These are phyloP conservation scores for Arrhopalites spinosus DNA, from an alignment of 2,888 invertebrate genomes.

Conservation along the genomic window DNA sequence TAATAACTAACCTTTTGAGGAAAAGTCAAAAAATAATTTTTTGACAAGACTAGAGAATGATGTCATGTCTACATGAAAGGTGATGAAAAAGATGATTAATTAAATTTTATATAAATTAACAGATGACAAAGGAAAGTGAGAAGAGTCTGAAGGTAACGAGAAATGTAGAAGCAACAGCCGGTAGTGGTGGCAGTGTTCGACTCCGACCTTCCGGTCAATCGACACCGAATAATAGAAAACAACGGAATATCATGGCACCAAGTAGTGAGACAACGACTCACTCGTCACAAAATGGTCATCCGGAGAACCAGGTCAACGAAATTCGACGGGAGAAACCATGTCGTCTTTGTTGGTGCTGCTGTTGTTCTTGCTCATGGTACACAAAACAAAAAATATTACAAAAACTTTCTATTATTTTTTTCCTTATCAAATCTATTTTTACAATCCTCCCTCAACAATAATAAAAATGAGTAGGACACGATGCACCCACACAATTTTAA, in stretches of 20 bases:
- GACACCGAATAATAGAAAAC: constrained; percentile 31
- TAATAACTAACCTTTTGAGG: too few relatives aligned
- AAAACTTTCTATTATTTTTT: not conserved
- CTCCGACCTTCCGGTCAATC: constrained; percentile 46
- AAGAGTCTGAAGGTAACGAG: constrained; percentile 55
- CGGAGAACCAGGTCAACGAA: constrained; percentile 42
- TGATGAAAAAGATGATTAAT: too few relatives aligned
- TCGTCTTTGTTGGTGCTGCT: constrained; percentile 73
- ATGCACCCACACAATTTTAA: too few relatives aligned
- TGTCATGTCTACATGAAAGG: too few relatives aligned
- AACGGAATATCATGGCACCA: constrained; percentile 34
- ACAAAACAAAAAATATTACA: not conserved
- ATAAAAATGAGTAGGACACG: too few relatives aligned
- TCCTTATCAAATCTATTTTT: too few relatives aligned
- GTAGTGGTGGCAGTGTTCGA: constrained; percentile 40
- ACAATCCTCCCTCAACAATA: too few relatives aligned
- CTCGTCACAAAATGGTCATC: constrained; percentile 41
- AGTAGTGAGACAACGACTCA: constrained; percentile 36
- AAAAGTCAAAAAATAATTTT: too few relatives aligned
- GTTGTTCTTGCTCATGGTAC: constrained; percentile 73
- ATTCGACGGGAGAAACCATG: constrained; percentile 63
- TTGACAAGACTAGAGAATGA: too few relatives aligned
- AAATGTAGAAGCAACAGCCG: constrained; percentile 44
- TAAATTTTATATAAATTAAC: too few relatives aligned
- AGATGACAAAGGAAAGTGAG: constrained; percentile 57